Conservation (phyloP, 2,888 invertebrate species). For the Chalcosyrphus nemorum region DNA sequence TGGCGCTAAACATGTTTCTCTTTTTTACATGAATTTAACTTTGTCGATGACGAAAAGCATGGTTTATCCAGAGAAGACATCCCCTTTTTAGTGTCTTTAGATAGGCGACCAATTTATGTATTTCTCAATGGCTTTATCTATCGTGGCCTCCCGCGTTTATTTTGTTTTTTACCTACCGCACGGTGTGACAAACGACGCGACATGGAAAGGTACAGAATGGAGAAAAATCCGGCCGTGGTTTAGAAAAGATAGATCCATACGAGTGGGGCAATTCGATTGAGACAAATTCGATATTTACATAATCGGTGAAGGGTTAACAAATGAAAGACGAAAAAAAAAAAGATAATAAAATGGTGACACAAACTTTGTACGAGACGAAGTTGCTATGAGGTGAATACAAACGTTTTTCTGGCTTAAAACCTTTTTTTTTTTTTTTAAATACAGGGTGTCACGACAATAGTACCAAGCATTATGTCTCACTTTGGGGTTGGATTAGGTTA, state of each 20-base stretch:
- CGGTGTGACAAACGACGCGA: conserved; percentile 12
- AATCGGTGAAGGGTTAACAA: conserved; percentile 27
- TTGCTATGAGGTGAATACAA: not conserved
- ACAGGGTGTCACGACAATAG: too few species aligned
- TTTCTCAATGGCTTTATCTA: not conserved
- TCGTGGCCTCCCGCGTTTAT: conserved; percentile 21
- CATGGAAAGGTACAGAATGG: too few species aligned
- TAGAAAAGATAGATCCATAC: conserved; percentile 10
- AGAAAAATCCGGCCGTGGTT: not conserved
- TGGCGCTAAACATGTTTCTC: conserved; percentile 22
- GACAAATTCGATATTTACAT: conserved; percentile 29
- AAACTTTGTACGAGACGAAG: not conserved
- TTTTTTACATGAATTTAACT: not conserved
- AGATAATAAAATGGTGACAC: not conserved
- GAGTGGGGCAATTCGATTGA: conserved; percentile 10
- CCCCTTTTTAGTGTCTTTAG: not conserved
- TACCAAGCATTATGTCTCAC: too few species aligned
- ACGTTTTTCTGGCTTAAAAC: not conserved
- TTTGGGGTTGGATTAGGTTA: too few species aligned
- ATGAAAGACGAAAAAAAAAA: conserved; percentile 11
- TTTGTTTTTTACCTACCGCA: conserved; percentile 28
- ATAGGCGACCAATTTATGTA: conserved; percentile 5
- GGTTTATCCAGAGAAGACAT: not conserved
- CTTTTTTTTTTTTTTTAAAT: not conserved
- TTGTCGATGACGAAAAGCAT: not conserved